Base-by-base conservation (phyloP, 1,140 invertebrate species). In the Amphibalanus amphitrite region DNA sequence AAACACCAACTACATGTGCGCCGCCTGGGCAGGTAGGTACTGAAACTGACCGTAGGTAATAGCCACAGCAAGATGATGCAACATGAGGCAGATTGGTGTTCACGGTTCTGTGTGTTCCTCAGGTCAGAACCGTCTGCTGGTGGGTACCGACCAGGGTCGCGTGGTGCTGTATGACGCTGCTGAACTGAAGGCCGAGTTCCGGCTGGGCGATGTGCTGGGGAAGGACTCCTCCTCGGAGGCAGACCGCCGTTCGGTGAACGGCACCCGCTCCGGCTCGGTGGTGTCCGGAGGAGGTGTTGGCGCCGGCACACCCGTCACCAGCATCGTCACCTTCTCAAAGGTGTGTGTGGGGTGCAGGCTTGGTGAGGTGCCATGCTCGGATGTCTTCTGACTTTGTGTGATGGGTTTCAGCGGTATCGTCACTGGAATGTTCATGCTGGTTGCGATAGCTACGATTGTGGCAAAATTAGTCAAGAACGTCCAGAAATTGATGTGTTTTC, bases 1-100 rank as follows among this genome's bases (percentile, higher is more conserved):
- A 74, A 86, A 86, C 74, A 84, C 90, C 72, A 82, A 85, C 74
- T 84, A 91, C 73, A 84, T 85, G 1, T 86, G 84, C 72, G 86
- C 87, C 76, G 84, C 84, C 76, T 90, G 88, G 88, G 73, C 90
- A 75, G 78, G 82, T 10, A 88, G 87, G 29, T 59, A 1, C 47
- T 38, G 38, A 38, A n/a, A n/a, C n/a, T n/a, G n/a, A n/a, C n/a
- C n/a, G n/a, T n/a, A n/a, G n/a, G n/a, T n/a, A n/a, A n/a, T n/a
- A n/a, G n/a, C n/a, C n/a, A n/a, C n/a, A n/a, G n/a, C n/a, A n/a
- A n/a, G n/a, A n/a, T n/a, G n/a, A n/a, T n/a, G n/a, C n/a, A n/a
- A n/a, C n/a, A n/a, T n/a, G n/a, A n/a, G 88, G 73, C 90, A 75
- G 78, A 82, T 10, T 87, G 87, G 29, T 59, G 6, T 20, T 38